Evolutionary conservation across 2,888 invertebrate genomes (phyloP).

Genomic region (Dynastes hyllus): DNA sequence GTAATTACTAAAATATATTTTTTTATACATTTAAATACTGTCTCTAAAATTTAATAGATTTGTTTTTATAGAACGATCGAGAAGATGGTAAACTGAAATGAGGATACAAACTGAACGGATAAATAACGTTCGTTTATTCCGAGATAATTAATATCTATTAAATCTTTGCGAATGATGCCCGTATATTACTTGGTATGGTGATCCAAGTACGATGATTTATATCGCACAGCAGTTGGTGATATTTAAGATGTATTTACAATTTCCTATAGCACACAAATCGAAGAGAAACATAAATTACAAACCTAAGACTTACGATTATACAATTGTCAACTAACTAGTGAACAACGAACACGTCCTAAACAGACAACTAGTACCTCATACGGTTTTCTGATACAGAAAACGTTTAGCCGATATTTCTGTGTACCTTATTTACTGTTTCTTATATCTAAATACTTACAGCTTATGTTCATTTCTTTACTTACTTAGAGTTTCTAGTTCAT

Average conservation of each 20-base stretch:
- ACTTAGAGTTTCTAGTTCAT: slow-evolving; percentile 37
- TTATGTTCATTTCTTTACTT: slow-evolving; percentile 23
- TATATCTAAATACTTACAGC: slow-evolving; percentile 49
- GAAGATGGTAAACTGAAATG: no score
- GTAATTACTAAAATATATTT: no score
- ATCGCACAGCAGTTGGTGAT: neutral
- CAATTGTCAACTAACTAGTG: slow-evolving; percentile 19
- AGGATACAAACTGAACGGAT: no score
- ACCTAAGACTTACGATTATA: slow-evolving; percentile 23
- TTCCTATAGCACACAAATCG: neutral
- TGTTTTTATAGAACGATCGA: no score
- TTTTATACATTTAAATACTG: no score
- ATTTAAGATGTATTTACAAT: slow-evolving; percentile 34
- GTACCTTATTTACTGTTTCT: slow-evolving; percentile 6
- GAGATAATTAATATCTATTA: no score
- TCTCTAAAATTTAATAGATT: no score
- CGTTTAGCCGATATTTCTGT: slow-evolving; percentile 28
- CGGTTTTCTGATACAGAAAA: slow-evolving; percentile 52
- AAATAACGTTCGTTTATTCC: no score
- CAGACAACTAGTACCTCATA: slow-evolving; percentile 4
- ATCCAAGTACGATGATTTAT: neutral
- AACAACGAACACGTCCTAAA: slow-evolving; percentile 32
- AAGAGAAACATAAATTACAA: slow-evolving; percentile 1
- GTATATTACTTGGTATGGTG: neutral
- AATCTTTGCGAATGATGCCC: neutral